Conservation (phyloP, 2,888 invertebrate species). For the Limnephilus rhombicus region DNA sequence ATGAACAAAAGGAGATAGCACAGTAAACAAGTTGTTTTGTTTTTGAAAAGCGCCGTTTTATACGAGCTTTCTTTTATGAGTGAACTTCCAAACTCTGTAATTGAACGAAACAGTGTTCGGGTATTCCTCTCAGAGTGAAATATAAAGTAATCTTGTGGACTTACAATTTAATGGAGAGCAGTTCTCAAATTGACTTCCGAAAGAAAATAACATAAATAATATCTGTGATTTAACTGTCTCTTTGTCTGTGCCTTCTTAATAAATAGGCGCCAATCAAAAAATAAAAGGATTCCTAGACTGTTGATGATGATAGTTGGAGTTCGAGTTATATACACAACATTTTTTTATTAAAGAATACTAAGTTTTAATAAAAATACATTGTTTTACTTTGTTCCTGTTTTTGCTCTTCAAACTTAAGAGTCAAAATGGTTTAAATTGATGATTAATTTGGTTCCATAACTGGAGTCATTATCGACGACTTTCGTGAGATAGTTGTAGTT, state of each 20-base stretch:
- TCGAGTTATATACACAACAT: neutral
- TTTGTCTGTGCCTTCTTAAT: neutral
- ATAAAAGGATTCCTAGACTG: no score
- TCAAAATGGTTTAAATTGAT: no score
- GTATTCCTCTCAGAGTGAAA: conserved; percentile 13
- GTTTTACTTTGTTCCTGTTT: neutral
- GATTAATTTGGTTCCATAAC: no score
- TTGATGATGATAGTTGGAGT: no score
- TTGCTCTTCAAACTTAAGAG: no score
- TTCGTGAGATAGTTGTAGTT: no score
- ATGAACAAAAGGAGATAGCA: conserved; percentile 45
- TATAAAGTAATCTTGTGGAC: conserved; percentile 31
- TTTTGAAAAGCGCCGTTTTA: conserved; percentile 50
- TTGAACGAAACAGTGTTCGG: conserved; percentile 39
- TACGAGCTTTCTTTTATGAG: conserved; percentile 49
- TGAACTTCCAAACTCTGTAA: conserved; percentile 42
- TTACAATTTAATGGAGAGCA: conserved; percentile 38
- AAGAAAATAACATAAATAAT: neutral
- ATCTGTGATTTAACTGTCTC: neutral
- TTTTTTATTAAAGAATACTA: no score
- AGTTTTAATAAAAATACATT: neutral
- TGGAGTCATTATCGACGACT: no score
- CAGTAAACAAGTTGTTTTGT: conserved; percentile 49
- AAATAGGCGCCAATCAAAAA: neutral
- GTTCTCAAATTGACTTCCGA: neutral